Evolutionary conservation across 2,797 vertebrate species (phyloP), one percentile per base, ranked within the genome.

Genomic region (Parauchenoglanis ngamensis): DNA sequence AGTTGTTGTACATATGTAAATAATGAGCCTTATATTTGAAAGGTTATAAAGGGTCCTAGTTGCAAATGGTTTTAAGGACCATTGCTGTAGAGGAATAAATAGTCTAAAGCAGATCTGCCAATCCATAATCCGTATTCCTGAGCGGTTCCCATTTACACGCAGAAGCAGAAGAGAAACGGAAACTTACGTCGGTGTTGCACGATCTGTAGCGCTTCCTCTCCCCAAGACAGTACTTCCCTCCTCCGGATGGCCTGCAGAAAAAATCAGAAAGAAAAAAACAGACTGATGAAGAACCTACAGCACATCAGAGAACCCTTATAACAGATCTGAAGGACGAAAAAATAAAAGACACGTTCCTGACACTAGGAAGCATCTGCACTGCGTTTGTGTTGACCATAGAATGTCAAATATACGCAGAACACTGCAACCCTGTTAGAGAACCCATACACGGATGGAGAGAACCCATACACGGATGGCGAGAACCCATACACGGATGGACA

Each of bases 171-270:
- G 52, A 65, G 25, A 70, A 40, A 87, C 7, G 49, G 85, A 59
- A 54, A 99, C 98, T 98, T 95, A 99, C 98, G 87, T 98, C 97
- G 1, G 96, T 99, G 95, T 98, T 98, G 92, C 98, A 99, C 46
- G 98, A 99, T 87, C 98, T 97, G 93, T 99, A 99, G 40, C 97
- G 96, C 88, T 98, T 99, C 92, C 98, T 97, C 94, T 99, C 98
- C 72, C 98, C 98, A 75, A 99, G 98, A 92, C 98, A 99, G 49
- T 99, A 99, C 93, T 97, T 99, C 88, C 98, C 98, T 96, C 98
- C 98, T 94, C 98, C 97, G 86, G 97, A 97, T 84, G 98, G 98
- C 92, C 98, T 99, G 95, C 92, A 95, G 76, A 81, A 87, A 77
- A 83, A 88, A 85, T 10, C 46, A 77, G 86, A 94, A 90, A 82